phyloP scores from a whole-genome alignment of 2,113 vertebrate species.

The Myotis brandtii region DNA sequence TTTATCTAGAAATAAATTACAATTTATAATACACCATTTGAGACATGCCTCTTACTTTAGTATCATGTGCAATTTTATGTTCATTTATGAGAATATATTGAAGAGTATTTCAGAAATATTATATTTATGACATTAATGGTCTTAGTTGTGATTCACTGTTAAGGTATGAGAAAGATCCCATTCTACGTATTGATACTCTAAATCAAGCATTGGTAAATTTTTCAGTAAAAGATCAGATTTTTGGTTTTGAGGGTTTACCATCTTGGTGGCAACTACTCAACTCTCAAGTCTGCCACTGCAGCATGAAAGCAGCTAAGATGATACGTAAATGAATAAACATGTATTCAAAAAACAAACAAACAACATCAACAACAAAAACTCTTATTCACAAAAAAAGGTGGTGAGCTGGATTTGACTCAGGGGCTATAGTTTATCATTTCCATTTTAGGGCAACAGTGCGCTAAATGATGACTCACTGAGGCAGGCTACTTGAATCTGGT shows the following conservation, averaged over 20 bases:
- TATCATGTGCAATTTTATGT: not conserved
- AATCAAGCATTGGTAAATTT: not conserved
- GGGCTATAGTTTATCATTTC: not conserved
- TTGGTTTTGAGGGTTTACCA: not conserved
- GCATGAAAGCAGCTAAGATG: not conserved
- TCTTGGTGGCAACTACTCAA: not conserved
- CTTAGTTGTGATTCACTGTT: not conserved
- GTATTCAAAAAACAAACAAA: not conserved
- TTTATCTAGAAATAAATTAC: conserved; percentile 9
- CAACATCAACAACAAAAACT: not conserved
- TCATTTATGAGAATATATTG: not conserved
- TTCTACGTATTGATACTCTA: not conserved
- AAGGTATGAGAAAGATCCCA: not conserved
- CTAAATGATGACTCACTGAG: not conserved
- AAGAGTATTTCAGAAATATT: conserved; percentile 17
- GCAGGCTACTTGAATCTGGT: not conserved
- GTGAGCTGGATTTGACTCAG: not conserved
- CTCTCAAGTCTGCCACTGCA: not conserved
- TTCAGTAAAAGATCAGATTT: not conserved
- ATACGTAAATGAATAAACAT: not conserved
- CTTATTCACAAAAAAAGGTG: not conserved
- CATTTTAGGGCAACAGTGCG: not conserved
- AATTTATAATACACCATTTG: not conserved
- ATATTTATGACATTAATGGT: not conserved
- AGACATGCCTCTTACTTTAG: conserved; percentile 4